Evolutionary conservation across 2,797 vertebrate genomes (phyloP), one percentile per base, ranked within the genome.

Genomic region (Bovichtus diacanthus): DNA sequence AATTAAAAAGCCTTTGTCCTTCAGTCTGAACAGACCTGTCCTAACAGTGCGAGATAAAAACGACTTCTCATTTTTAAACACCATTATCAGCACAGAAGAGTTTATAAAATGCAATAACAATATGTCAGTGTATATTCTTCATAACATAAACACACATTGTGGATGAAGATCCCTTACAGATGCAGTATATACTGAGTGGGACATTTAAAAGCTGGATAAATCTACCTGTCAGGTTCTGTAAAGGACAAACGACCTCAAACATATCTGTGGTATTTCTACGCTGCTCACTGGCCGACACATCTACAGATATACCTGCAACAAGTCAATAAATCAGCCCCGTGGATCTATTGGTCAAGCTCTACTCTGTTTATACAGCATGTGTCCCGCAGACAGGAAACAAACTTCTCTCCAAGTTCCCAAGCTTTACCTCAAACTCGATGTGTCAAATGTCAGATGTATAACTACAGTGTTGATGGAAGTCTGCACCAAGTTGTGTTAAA

Each of bases 281-380:
- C 27, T 50, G 11, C 19, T 58, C 51, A 46, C 1, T 21, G 0
- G 16, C 18, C 2, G 2, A 41, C 13, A 21, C 34, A 8, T 50
- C 9, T 3, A 49, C 19, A 0, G 1, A 34, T 3, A 18, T 7
- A 39, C 5, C 0, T 5, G 0, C 9, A 46, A 46, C 29, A 18
- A 49, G 9, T 16, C 16, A 4, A 9, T 31, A 36, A 25, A 60
- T 25, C 9, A 18, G 6, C 44, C 2, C 15, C 29, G 23, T 2
- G 3, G 8, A 60, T 46, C 18, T 29, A 34, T 16, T 60, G 4
- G 2, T 18, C 39, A 27, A 18, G 31, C 21, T 27, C 31, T 7
- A 3, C n/a, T n/a, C n/a, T n/a, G n/a, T n/a, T n/a, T n/a, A n/a
- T n/a, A n/a, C n/a, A n/a, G 6, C 6, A 34, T 34, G 31, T 34